A percentile compares a stretch with the other conserved stretches of the same genome.
Evolutionary conservation across 1,140 invertebrate genomes (phyloP).

Genomic region (Holcopasites calliopsidis): DNA sequence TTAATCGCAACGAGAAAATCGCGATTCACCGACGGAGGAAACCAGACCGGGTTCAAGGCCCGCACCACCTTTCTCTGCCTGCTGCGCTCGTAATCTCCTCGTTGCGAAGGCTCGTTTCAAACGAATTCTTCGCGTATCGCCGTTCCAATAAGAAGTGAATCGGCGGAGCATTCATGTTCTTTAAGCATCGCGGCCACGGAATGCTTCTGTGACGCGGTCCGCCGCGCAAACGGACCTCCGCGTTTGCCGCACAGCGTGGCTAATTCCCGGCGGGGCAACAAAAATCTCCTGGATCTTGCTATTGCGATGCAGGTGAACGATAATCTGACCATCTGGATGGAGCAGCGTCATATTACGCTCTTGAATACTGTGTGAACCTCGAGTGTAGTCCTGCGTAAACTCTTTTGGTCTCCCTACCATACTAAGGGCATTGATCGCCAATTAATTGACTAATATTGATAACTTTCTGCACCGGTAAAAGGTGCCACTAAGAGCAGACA

Average conservation of each 20-base stretch:
- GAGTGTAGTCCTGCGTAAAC: no score
- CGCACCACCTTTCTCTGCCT: background rate
- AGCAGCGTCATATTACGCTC: background rate
- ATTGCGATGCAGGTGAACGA: constrained; percentile 18
- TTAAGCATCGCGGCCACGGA: constrained; percentile 35
- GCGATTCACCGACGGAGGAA: constrained; percentile 35
- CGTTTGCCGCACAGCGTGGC: background rate
- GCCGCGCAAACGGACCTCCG: background rate
- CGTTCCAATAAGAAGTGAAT: constrained; percentile 55
- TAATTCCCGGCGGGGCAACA: constrained; percentile 18
- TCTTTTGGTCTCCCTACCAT: no score
- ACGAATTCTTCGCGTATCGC: constrained; percentile 49
- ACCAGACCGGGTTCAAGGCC: constrained; percentile 46
- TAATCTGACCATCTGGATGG: constrained; percentile 27
- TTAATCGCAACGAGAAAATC: constrained; percentile 48
- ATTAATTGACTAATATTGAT: no score
- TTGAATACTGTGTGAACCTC: background rate
- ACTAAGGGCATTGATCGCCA: no score
- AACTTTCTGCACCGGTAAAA: no score
- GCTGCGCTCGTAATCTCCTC: constrained; percentile 51
- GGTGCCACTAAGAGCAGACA: no score
- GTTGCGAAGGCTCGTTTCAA: constrained; percentile 24
- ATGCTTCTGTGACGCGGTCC: constrained; percentile 38
- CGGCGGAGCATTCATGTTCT: constrained; percentile 51
- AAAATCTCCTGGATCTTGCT: constrained; percentile 15